Evolutionary conservation across 2,888 invertebrate genomes (phyloP).

Genomic region (Autographa pulchrina): DNA sequence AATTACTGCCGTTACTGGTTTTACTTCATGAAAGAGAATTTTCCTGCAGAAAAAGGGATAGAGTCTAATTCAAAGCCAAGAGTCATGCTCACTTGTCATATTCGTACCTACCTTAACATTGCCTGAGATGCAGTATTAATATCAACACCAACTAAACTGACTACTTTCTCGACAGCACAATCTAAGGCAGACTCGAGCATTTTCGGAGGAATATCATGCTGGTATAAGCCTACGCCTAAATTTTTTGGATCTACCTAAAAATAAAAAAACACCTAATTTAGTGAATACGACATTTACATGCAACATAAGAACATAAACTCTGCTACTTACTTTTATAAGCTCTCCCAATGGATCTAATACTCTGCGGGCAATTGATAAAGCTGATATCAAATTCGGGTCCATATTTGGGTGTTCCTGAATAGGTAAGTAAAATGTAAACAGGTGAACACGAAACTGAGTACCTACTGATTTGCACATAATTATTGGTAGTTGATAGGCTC

Average conservation of each 20-base stretch:
- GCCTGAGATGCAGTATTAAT: slow-evolving; percentile 96
- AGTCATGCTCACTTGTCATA: too few relatives aligned
- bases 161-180: slow-evolving; percentile 96
- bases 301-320: background rate
- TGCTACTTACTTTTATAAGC: slow-evolving; percentile 92
- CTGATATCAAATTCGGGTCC: slow-evolving; percentile 94
- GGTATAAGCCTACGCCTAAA: slow-evolving; percentile 98
- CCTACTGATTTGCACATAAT: too few relatives aligned
- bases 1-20: too few relatives aligned
- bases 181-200: slow-evolving; percentile 93
- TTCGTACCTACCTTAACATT: slow-evolving; percentile 90
- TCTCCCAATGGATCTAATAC: slow-evolving; percentile 97
- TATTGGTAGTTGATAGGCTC: too few relatives aligned
- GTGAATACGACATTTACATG: background rate
- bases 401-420: slow-evolving; percentile 93
- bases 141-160: slow-evolving; percentile 98
- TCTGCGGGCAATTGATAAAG: slow-evolving; percentile 95
- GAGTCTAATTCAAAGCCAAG: background rate
- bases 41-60: too few relatives aligned
- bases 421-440: background rate
- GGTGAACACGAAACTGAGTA: too few relatives aligned
- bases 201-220: slow-evolving; percentile 96
- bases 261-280: background rate
- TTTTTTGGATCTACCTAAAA: slow-evolving; percentile 95
- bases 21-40: too few relatives aligned